Conservation (phyloP, 2,888 invertebrate genomes). For the Nephrotoma appendiculata region DNA sequence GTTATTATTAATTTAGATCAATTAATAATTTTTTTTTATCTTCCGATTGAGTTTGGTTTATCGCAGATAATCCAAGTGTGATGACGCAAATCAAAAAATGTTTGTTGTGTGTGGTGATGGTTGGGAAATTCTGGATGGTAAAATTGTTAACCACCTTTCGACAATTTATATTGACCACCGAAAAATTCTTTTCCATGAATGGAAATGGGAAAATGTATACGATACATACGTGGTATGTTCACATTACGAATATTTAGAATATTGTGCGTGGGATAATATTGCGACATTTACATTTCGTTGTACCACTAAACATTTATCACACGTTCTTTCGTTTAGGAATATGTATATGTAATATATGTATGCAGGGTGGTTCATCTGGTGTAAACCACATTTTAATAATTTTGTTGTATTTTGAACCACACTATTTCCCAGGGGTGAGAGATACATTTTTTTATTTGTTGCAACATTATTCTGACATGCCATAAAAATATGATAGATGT, state of each 20-base stretch:
- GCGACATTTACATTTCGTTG: neutral
- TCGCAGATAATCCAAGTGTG: neutral
- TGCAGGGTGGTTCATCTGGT: no score
- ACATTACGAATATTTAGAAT: neutral
- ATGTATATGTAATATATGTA: no score
- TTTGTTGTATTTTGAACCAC: no score
- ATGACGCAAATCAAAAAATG: neutral
- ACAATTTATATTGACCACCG: neutral
- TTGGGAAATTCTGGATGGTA: neutral
- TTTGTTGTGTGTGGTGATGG: neutral
- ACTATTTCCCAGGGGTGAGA: no score
- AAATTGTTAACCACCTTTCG: neutral
- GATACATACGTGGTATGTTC: neutral
- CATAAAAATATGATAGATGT: neutral
- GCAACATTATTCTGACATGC: neutral
- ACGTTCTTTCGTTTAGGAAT: neutral
- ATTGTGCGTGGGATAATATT: neutral
- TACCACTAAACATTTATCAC: neutral
- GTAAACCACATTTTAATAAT: no score
- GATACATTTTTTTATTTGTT: no score
- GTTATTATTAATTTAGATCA: neutral
- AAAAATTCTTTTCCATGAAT: neutral
- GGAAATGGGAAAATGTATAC: neutral
- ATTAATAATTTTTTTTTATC: neutral
- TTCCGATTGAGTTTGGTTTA: neutral